Evolutionary conservation across 2,888 invertebrate species (phyloP).

Genomic region (Notodonta dromedarius): DNA sequence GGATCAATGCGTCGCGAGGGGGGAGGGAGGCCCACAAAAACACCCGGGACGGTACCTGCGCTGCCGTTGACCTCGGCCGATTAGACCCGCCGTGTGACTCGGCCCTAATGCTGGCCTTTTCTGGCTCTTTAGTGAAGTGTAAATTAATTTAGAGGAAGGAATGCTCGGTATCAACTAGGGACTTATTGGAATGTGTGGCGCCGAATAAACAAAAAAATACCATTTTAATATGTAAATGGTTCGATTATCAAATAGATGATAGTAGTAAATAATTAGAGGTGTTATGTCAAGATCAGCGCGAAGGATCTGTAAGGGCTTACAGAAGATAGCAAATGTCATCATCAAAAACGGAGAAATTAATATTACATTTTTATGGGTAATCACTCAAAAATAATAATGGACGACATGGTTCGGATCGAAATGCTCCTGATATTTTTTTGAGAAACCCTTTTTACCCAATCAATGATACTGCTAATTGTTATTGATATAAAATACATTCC

Average conservation of each 20-base stretch:
- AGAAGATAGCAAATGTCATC: too few species aligned
- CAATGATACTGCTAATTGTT: too few species aligned
- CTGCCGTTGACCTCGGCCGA: conserved; percentile 77
- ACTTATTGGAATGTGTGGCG: conserved; percentile 1
- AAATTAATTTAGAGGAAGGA: conserved; percentile 42
- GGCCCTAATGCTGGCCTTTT: conserved; percentile 46
- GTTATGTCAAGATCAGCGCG: too few species aligned
- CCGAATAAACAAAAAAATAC: background rate
- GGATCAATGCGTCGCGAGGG: conserved; percentile 43
- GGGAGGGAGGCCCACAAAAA: conserved; percentile 63
- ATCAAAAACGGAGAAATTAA: too few species aligned
- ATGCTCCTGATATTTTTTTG: too few species aligned
- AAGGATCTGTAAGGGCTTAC: too few species aligned
- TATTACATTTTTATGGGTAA: too few species aligned
- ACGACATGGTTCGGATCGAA: too few species aligned
- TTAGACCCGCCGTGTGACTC: conserved; percentile 63
- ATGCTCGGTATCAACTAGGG: background rate
- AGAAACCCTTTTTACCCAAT: too few species aligned
- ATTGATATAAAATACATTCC: too few species aligned
- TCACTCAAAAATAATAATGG: too few species aligned
- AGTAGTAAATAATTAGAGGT: too few species aligned
- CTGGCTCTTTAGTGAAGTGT: conserved; percentile 23
- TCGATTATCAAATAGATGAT: background rate
- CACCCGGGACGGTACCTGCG: conserved; percentile 71
- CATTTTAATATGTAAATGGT: background rate